Base-by-base conservation (phyloP, 2,888 invertebrate genomes). In the Ischnura elegans region DNA sequence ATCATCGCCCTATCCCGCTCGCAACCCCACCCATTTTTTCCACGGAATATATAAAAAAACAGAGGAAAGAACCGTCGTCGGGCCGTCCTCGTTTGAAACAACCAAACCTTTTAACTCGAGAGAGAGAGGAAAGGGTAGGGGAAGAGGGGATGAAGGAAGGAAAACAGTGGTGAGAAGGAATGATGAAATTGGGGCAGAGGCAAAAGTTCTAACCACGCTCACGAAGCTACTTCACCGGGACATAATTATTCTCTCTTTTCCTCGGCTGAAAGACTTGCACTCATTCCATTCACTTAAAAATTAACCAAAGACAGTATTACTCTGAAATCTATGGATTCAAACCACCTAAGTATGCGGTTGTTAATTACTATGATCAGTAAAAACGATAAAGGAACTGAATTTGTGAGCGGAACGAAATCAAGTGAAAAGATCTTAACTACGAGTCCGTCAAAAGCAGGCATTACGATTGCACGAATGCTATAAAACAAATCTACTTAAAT, bases 41-140 rank as follows among this genome's bases (percentile, higher is more conserved):
- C 29, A 8, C n/a, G 13, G 36, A 36, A 76, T 66, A 61, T 25
- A 61, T 25, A 25, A 25, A 61, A 61, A 19, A 10, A 76, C 36
- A 13, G 16, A 76, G 36, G 16, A 76, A 36, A 36, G 36, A 76
- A 25, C 61, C 25, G 61, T 61, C 61, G 61, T 61, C 76, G 29
- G 76, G 29, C 76, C 76, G 76, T 36, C 76, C 76, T 29, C 36
- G 76, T 46, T 86, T 10, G 86, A 86, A 46, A 86, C 46, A 46
- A 86, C 46, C 86, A 86, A 46, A 43, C 43, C 43, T 86, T 86
- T 43, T 86, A 46, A n/a, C n/a, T 46, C 86, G 86, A 86, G 86
- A 25, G 45, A 86, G 86, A 19, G 45, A 43, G 8, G 25, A n/a
- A 29, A 36, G 76, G 25, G n/a, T n/a, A n/a, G n/a, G n/a, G n/a